Evolutionary conservation across 2,888 invertebrate species (phyloP).

Genomic region (Zhuqinia jingwanae): DNA sequence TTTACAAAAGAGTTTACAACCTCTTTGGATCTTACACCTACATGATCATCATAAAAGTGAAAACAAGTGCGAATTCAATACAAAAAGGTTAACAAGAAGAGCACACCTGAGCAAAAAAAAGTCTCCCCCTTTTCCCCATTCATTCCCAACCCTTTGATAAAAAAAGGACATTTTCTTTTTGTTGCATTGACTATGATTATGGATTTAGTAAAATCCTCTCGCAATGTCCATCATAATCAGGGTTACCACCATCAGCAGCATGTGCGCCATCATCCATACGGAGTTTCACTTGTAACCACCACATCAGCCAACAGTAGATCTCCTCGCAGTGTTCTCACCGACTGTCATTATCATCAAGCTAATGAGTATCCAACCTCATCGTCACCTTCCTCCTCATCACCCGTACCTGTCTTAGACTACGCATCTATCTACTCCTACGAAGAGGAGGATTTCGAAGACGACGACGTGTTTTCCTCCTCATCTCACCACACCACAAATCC

Average conservation of each 20-base stretch:
- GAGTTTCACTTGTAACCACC: constrained; percentile 38
- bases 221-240: constrained; percentile 40
- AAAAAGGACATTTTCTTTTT: background rate
- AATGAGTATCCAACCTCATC: constrained; percentile 36
- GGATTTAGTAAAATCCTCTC: constrained; percentile 63
- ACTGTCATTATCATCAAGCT: constrained; percentile 17
- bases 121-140: background rate
- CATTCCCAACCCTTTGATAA: background rate
- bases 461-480: constrained; percentile 53
- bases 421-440: constrained; percentile 33
- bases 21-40: background rate
- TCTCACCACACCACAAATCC: background rate
- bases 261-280: constrained; percentile 54
- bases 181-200: constrained; percentile 59
- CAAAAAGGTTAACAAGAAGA: background rate
- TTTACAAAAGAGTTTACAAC: background rate
- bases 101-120: constrained; percentile 11
- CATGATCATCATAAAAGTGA: background rate
- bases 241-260: constrained; percentile 42
- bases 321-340: constrained; percentile 25
- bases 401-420: constrained; percentile 51
- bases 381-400: constrained; percentile 35
- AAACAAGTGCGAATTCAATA: constrained; percentile 21
- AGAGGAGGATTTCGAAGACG: constrained; percentile 37
- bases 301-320: constrained; percentile 3